Evolutionary conservation across 2,113 vertebrate species (phyloP).

Genomic region (Hystrix cristata): DNA sequence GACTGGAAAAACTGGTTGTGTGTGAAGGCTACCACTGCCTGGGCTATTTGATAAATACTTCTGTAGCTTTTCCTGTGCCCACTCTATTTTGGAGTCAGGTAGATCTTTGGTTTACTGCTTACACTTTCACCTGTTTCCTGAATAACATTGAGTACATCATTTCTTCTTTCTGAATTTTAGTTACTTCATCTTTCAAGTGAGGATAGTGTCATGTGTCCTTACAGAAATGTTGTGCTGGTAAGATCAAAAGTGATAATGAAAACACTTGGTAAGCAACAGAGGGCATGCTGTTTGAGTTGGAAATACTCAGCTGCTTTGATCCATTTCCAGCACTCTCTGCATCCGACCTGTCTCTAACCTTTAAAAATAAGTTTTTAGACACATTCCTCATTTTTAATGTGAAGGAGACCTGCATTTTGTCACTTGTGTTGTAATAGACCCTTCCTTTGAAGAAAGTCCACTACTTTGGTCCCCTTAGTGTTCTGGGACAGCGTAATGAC

Average conservation of each 20-base stretch:
- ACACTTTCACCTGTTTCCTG: neutral
- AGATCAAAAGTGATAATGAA: slow-evolving; percentile 71
- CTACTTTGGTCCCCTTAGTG: neutral
- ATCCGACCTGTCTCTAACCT: slow-evolving; percentile 67
- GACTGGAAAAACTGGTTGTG: neutral
- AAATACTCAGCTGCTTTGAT: slow-evolving; percentile 66
- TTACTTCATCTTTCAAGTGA: slow-evolving; percentile 70
- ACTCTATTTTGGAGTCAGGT: slow-evolving; percentile 25
- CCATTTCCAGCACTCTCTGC: slow-evolving; percentile 45
- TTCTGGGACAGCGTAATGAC: neutral
- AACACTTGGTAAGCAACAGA: slow-evolving; percentile 56
- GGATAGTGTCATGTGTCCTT: slow-evolving; percentile 34
- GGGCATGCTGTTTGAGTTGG: slow-evolving; percentile 49
- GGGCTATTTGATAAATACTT: slow-evolving; percentile 24
- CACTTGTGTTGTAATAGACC: slow-evolving; percentile 53
- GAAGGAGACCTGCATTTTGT: slow-evolving; percentile 40
- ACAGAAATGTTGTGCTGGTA: slow-evolving; percentile 57
- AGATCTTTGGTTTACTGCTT: slow-evolving; percentile 19
- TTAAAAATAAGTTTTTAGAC: slow-evolving; percentile 74
- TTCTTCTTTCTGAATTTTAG: slow-evolving; percentile 56
- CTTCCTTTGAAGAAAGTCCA: slow-evolving; percentile 37
- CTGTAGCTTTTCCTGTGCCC: neutral
- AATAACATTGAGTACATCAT: slow-evolving; percentile 39
- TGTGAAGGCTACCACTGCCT: neutral
- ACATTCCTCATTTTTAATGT: slow-evolving; percentile 63